Evolutionary conservation across 2,888 invertebrate genomes (phyloP), one percentile per base, ranked within the genome.

Genomic region (Himalopsyche japonica): DNA sequence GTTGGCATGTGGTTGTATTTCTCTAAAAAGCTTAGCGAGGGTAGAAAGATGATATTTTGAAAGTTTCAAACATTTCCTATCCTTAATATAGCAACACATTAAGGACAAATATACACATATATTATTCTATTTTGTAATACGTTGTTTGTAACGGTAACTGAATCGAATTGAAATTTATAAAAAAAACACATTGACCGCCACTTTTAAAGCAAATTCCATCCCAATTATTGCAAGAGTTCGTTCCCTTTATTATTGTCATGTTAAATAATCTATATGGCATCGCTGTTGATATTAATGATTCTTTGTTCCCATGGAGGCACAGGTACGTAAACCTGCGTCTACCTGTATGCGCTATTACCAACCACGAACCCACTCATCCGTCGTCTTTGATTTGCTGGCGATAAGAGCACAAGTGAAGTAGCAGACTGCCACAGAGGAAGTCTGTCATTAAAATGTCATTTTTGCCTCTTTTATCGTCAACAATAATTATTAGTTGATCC

Each of bases 391-490:
- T 57, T 57, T 20, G 57, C 57, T 57, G 20, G 20, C 57, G 57
- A 57, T 57, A 57, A 76, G 76, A 76, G 34, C 32, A 30, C 76
- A 34, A 76, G 76, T 32, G 76, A 76, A 32, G 76, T 76, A 27
- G 76, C 12, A 76, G 76, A 76, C 34, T n/a, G 76, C 30, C 34
- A 3, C 32, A 30, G 18, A 76, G 86, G 86, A 86, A 83, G 83
- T 32, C 37, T 47, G 48, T 79, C 86, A 86, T 86, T 86, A 86
- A 83, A 86, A 86, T 86, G 86, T 86, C 84, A 84, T 86, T 86
- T 86, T 77, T 84, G 81, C 83, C 80, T 84, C 80, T 84, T 80
- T 84, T 84, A 80, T 80, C 80, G 80, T 80, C 80, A 80, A 80
- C 83, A 80, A 80, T 80, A 80, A 84, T 84, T 80, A 84, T 84